Base-by-base conservation (phyloP, 2,113 vertebrate species). In the Glaucidium brasilianum region DNA sequence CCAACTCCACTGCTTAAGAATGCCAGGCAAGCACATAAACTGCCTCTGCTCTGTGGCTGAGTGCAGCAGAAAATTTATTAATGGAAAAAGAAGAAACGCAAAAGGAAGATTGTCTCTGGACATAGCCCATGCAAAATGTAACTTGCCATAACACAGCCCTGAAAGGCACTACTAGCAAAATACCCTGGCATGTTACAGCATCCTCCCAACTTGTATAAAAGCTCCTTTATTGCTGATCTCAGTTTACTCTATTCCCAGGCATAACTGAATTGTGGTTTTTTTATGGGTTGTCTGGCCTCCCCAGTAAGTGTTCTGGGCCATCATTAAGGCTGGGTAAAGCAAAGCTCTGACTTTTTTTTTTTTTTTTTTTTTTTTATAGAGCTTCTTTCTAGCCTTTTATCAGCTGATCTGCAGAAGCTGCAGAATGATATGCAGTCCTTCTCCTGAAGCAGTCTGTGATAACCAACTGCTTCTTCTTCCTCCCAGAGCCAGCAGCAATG, bases 101-200 rank as follows among this genome's bases (percentile, higher is more conserved):
- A 88, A 69, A 91, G 32, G 47, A 91, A 74, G 55, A 94, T 76
- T 32, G 49, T 71, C 53, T 83, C 74, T 85, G 91, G 93, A 68
- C 34, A 47, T 3, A 63, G 63, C 55, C 80, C 17, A 7, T 79
- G 55, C 93, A 91, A 95, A 97, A 76, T 45, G 26, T 59, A 85
- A 96, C 96, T 93, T 97, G 96, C 87, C 50, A 17, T 74, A 92
- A 95, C 95, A 85, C 49, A 90, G 26, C 89, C 41, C 89, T 30
- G 63, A 91, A 88, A 95, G 62, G 69, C 77, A 88, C 62, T 74
- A n/a, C 74, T 85, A 72, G 47, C 84, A 85, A 85, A 96, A 85
- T 34, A 90, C n/a, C n/a, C 77, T 91, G 81, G 87, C 94, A 77
- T 91, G 87, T 97, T 95, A 82, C 87, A 91, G 87, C 95, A 94